Conservation (phyloP, 2,888 invertebrate species). For the Perithous albicinctus region DNA sequence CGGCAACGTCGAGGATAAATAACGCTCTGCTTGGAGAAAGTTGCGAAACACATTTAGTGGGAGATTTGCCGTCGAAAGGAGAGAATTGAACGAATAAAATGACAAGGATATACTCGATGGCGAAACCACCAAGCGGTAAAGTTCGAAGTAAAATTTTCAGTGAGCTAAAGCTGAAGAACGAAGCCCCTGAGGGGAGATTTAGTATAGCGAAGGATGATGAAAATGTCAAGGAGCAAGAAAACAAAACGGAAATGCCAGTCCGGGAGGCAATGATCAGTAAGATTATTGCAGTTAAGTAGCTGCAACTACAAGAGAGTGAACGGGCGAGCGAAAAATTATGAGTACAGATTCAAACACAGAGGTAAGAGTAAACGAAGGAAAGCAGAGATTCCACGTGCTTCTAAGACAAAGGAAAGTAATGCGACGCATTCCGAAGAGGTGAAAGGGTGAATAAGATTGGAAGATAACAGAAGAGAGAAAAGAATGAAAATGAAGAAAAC, state of each 20-base stretch:
- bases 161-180: background rate
- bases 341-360: background rate
- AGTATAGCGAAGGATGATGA: background rate
- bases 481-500: constrained; percentile 35
- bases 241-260: background rate
- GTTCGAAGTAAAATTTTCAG: background rate
- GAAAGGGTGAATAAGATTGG: background rate
- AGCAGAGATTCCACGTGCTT: constrained; percentile 10
- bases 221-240: background rate
- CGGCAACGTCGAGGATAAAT: constrained; percentile 26
- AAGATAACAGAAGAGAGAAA: constrained; percentile 17
- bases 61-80: background rate
- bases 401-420: constrained; percentile 36
- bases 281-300: background rate
- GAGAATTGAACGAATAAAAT: background rate
- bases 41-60: background rate
- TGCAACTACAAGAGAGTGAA: background rate
- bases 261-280: constrained; percentile 9
- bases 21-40: constrained; percentile 6
- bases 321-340: background rate
- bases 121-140: background rate
- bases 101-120: background rate
- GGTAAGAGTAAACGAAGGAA: constrained; percentile 16
- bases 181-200: constrained; percentile 1
- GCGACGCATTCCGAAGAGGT: background rate